These are phyloP conservation scores for Adelges cooleyi DNA, from an alignment of 1,140 invertebrate genomes.

Conservation along the genomic window DNA sequence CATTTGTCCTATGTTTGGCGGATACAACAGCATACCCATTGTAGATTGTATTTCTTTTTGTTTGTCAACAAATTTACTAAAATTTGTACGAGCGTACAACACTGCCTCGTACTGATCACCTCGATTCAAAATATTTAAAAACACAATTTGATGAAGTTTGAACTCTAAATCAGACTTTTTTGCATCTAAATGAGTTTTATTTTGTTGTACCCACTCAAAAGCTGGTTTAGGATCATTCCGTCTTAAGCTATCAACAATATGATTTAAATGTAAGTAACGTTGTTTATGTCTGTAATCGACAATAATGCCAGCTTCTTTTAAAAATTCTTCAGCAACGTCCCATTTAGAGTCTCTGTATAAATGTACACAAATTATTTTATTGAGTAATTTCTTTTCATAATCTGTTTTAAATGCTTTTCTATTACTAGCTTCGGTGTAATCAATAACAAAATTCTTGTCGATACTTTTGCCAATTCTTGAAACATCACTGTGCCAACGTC, in stretches of 20 bases:
- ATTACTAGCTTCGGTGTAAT: conserved; percentile 54
- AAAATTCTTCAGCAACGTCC: conserved; percentile 31
- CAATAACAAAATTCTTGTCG: conserved; percentile 58
- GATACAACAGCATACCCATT: conserved; percentile 78
- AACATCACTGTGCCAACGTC: conserved; percentile 76
- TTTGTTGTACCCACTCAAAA: conserved; percentile 59
- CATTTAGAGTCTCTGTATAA: conserved; percentile 19
- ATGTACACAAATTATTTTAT: conserved; percentile 25
- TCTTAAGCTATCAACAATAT: conserved; percentile 70
- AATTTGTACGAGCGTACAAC: conserved; percentile 69
- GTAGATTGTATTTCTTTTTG: conserved; percentile 71
- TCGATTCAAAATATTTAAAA: conserved; percentile 57
- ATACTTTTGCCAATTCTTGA: conserved; percentile 96
- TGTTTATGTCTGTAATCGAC: conserved; percentile 60
- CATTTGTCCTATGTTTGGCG: conserved; percentile 46
- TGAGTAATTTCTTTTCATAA: conserved; percentile 13
- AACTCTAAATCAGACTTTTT: conserved; percentile 74
- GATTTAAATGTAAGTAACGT: conserved; percentile 74
- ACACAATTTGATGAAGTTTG: conserved; percentile 65
- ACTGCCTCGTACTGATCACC: conserved; percentile 70
- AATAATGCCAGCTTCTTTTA: conserved; percentile 59
- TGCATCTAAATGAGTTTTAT: conserved; percentile 49
- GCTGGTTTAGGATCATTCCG: conserved; percentile 66
- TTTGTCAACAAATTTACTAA: conserved; percentile 66
- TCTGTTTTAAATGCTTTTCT: conserved; percentile 70